Conservation (phyloP, 2,797 vertebrate genomes). For the Melopsittacus undulatus region DNA sequence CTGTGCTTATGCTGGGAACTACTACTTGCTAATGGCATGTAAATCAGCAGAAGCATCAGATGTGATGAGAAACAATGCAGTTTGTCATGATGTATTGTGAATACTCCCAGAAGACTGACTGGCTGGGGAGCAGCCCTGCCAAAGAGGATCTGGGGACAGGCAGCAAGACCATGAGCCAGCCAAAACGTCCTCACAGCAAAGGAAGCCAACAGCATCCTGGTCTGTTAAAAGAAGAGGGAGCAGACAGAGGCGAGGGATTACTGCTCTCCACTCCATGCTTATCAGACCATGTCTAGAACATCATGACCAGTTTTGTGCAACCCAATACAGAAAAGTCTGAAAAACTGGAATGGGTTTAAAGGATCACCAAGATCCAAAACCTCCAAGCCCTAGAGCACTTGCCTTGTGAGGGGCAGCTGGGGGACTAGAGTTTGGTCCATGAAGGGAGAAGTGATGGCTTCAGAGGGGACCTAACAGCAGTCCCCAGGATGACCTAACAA, state of each 20-base stretch:
- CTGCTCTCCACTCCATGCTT: rapidly evolving
- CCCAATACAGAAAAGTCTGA: background rate
- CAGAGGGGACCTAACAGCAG: background rate
- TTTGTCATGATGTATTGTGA: background rate
- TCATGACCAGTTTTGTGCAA: background rate
- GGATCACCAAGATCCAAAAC: background rate
- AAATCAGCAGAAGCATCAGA: background rate
- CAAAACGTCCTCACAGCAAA: background rate
- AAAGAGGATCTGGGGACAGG: background rate
- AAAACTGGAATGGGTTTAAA: background rate
- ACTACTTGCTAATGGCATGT: background rate
- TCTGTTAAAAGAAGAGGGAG: background rate
- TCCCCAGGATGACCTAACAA: background rate
- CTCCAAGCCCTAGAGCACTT: background rate
- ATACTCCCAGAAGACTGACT: background rate
- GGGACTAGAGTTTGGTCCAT: background rate
- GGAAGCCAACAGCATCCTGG: background rate
- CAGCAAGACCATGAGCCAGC: background rate
- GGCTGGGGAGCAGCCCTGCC: background rate
- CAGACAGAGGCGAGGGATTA: background rate
- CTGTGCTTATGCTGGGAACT: background rate
- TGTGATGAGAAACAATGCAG: background rate
- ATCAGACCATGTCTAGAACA: background rate
- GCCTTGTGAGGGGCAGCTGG: background rate
- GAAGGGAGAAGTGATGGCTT: background rate